Base-by-base conservation (phyloP, 2,113 vertebrate species). In the Microcebus jonahi region DNA sequence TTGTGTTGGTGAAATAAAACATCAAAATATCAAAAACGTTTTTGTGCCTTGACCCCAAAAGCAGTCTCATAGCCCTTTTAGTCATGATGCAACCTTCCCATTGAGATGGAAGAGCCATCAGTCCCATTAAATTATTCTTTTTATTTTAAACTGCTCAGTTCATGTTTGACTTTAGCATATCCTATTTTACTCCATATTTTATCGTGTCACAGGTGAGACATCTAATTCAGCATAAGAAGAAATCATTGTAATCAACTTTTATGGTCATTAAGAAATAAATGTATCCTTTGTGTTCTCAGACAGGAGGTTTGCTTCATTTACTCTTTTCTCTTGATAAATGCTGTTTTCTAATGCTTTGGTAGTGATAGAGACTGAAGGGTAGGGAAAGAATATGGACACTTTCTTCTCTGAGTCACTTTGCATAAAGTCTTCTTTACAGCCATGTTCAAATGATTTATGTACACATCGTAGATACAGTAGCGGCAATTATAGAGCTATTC, bases 371-470 rank as follows among this genome's bases (percentile, higher is more conserved):
- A 39, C 21, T 70, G 85, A 77, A 82, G 65, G 31, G 12, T 88
- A 9, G 13, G 42, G 8, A 42, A 3, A 89, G 75, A 93, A 96
- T 93, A 65, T 96, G 87, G 88, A 71, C 82, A 83, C 65, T 83
- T 94, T 96, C 82, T 71, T 88, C 50, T 82, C 42, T 29, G 50
- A 42, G 71, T 96, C 71, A 81, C 31, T 94, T 94, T 96, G 71
- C 68, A 85, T 93, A 71, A 80, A 89, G 84, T 86, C 63, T 94
- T 94, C 70, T 95, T 97, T 97, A n/a, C 12, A 68, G 36, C 75
- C 34, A 48, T 27, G 65, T 84, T 97, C 79, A 45, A 90, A 88
- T 97, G 80, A 96, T 95, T 97, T 97, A 80, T 94, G 71, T 85
- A 61, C 63, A 45, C 77, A 94, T 53, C 95, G 87, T 75, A 88